phyloP scores from a whole-genome alignment of 2,113 vertebrate genomes.

The Aptenodytes patagonicus region DNA sequence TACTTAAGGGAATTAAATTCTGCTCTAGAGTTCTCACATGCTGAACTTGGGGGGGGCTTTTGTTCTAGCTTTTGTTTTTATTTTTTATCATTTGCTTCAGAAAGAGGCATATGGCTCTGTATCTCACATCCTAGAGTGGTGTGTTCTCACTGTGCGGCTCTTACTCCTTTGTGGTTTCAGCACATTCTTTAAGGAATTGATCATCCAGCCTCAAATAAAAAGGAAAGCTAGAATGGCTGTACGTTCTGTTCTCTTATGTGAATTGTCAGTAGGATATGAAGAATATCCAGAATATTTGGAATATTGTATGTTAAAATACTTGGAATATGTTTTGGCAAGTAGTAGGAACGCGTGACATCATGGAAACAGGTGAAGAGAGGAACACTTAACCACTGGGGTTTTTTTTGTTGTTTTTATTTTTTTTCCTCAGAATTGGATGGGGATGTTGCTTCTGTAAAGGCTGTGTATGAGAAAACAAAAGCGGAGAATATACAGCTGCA shows the following conservation, averaged over 20 bases:
- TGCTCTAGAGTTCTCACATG: background rate
- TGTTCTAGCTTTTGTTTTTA: background rate
- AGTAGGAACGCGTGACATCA: background rate
- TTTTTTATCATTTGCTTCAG: background rate
- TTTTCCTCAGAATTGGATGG: slow-evolving; percentile 75
- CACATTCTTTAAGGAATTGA: background rate
- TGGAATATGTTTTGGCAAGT: background rate
- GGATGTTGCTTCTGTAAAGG: slow-evolving; percentile 81
- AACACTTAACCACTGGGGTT: background rate
- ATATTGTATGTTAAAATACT: background rate
- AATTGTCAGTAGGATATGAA: background rate
- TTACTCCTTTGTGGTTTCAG: background rate
- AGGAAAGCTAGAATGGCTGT: background rate
- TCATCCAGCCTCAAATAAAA: background rate
- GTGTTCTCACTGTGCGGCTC: background rate
- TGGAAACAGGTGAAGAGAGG: background rate
- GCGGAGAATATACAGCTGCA: slow-evolving; percentile 71
- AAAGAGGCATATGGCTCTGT: background rate
- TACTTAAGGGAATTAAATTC: background rate
- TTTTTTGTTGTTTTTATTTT: background rate
- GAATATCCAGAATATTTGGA: background rate
- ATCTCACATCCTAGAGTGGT: background rate
- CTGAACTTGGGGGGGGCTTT: background rate
- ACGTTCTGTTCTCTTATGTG: background rate
- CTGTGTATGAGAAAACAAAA: slow-evolving; percentile 76